Evolutionary conservation across 2,888 invertebrate genomes (phyloP), one percentile per base, ranked within the genome.

Genomic region (Eutolmus rufibarbis): DNA sequence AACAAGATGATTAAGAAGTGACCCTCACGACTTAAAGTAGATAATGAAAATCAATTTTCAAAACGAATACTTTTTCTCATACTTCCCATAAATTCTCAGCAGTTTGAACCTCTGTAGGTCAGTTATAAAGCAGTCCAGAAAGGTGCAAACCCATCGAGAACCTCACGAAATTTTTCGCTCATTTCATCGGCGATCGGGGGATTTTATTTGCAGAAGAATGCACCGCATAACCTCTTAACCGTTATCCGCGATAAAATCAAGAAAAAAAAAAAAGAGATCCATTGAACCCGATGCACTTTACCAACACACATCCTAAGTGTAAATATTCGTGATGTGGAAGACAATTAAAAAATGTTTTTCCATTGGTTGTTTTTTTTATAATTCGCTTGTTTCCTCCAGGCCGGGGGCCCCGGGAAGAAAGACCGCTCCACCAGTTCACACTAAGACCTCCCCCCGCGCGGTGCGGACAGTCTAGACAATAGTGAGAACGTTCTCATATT

Each of bases 401-500:
- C 66, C 28, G 23, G 23, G 66, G 66, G 57, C 16, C 28, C 66
- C 57, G 66, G 82, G 74, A 85, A 74, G 74, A 85, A 85, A 85
- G 85, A 85, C 85, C 85, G 74, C 19, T 66, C 23, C 12, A 12
- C 1, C 85, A 85, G 85, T 85, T 85, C 85, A 85, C 85, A 85
- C 85, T 85, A 85, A 31, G 51, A 34, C 46, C 74, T 31, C 37
- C n/a, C 56, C 19, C 56, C 43, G 66, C 66, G 66, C 76, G 74
- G 23, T 40, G 89, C 86, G 81, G 88, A 88, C 88, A 88, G 88
- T 87, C 86, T 89, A 92, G 90, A 92, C 92, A 92, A 92, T 92
- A 92, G 92, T 92, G 92, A 92, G 92, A 92, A 92, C 91, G 91
- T 92, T 92, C 92, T 92, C 92, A 92, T 92, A 92, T 91, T 91